Conservation (phyloP, 2,113 vertebrate species). For the Dasyurus viverrinus region DNA sequence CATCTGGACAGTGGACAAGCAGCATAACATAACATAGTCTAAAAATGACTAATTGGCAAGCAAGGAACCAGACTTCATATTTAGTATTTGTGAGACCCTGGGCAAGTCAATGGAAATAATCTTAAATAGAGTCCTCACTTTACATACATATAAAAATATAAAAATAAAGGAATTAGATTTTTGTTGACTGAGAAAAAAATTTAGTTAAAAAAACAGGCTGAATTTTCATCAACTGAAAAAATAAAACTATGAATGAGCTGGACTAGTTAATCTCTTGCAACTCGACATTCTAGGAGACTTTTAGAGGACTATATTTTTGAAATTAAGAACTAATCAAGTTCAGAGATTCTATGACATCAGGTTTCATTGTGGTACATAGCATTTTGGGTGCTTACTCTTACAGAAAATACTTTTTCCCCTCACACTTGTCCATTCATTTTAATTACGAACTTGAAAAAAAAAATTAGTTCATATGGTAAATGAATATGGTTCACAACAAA, state of each 20-base stretch:
- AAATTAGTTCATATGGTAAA: too few relatives aligned
- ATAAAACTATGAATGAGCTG: neutral
- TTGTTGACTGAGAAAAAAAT: neutral
- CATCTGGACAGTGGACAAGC: neutral
- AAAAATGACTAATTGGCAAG: neutral
- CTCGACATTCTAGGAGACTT: neutral
- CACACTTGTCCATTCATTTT: neutral
- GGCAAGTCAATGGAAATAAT: neutral
- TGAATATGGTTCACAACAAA: too few relatives aligned
- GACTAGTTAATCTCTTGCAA: neutral
- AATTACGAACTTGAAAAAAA: neutral
- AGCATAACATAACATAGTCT: neutral
- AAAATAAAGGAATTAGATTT: neutral
- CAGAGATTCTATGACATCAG: neutral
- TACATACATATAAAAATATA: neutral
- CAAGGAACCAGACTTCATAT: neutral
- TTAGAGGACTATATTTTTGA: neutral
- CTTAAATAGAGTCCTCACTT: neutral
- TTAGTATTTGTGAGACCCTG: neutral
- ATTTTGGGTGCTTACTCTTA: neutral
- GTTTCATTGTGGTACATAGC: neutral
- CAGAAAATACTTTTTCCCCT: neutral
- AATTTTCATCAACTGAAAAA: neutral
- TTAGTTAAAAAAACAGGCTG: neutral
- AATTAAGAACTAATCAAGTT: neutral